Evolutionary conservation across 2,797 vertebrate genomes (phyloP), one percentile per base, ranked within the genome.

Genomic region (Channa striata): DNA sequence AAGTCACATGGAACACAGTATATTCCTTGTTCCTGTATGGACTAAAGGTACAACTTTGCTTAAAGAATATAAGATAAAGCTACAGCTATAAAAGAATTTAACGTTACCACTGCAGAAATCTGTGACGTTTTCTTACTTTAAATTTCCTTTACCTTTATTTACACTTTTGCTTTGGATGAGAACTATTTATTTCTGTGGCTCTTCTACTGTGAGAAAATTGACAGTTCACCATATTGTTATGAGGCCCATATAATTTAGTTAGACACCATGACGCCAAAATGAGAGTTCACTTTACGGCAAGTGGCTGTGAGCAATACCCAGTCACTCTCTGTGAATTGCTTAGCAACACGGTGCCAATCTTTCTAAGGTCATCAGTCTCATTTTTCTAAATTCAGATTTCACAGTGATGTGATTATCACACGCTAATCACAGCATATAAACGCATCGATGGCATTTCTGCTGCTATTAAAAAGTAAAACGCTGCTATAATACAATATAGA

Each of bases 311-410:
- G 44, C 71, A 59, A 44, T 46, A 70, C 50, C 57, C 54, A 23
- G 53, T 81, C 25, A 2, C 34, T 74, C 59, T 81, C 62, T 48
- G 56, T 2, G 17, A 78, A 87, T 85, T 59, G 82, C 81, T 86
- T 77, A 86, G 85, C 83, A 89, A 78, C 86, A 72, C 57, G 49
- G 77, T 34, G 50, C 58, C 75, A 59, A 59, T 86, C 37, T 67
- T 51, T 63, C 8, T 19, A 14, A 77, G 71, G 74, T 75, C 16
- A 8, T 56, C 57, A 72, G 72, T 20, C 69, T 77, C 30, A 58
- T 54, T 76, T 75, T 53, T 76, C 53, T 64, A 57, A 59, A 74
- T 64, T 69, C 13, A 54, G 52, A 61, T 64, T 50, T 80, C 42
- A 68, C 30, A n/a, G 70, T 30, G 25, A 30, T 30, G 6, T 30